Evolutionary conservation across 2,113 vertebrate species (phyloP).

Genomic region (Saguinus imperator): DNA sequence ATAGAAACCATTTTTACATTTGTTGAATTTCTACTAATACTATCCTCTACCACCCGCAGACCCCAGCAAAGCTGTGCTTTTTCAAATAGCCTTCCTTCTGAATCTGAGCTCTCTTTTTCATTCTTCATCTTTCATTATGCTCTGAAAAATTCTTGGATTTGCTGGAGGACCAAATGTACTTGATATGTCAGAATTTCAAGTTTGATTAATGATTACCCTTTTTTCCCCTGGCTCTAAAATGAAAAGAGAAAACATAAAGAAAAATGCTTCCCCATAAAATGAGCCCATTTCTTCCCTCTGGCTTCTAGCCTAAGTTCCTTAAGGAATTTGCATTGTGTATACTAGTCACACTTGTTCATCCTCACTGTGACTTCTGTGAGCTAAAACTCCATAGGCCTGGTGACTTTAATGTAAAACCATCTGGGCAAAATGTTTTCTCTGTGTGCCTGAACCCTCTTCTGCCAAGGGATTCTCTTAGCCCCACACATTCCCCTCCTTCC

Average conservation of each 20-base stretch:
- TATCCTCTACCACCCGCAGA: not conserved
- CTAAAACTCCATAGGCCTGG: not conserved
- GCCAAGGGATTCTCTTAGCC: not conserved
- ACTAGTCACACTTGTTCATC: not conserved
- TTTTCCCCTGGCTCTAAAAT: conserved; percentile 8
- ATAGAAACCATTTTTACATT: not conserved
- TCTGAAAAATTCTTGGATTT: conserved; percentile 38
- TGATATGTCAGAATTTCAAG: conserved; percentile 28
- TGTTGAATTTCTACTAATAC: not conserved
- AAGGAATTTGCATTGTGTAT: not conserved
- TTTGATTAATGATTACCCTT: conserved; percentile 17
- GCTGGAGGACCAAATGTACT: not conserved
- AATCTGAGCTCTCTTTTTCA: not conserved
- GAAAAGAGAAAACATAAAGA: not conserved
- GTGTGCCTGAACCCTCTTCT: not conserved
- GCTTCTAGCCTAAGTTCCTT: not conserved
- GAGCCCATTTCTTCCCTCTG: not conserved
- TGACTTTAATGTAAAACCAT: not conserved
- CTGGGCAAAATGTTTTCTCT: not conserved
- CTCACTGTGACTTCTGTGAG: not conserved
- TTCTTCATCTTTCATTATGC: not conserved
- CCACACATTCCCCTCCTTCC: not conserved
- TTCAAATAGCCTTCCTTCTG: not conserved
- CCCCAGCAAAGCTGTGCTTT: not conserved
- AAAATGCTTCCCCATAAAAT: not conserved